These are phyloP conservation scores for Podarcis raffonei DNA, from an alignment of 2,113 vertebrate genomes.

Conservation along the genomic window DNA sequence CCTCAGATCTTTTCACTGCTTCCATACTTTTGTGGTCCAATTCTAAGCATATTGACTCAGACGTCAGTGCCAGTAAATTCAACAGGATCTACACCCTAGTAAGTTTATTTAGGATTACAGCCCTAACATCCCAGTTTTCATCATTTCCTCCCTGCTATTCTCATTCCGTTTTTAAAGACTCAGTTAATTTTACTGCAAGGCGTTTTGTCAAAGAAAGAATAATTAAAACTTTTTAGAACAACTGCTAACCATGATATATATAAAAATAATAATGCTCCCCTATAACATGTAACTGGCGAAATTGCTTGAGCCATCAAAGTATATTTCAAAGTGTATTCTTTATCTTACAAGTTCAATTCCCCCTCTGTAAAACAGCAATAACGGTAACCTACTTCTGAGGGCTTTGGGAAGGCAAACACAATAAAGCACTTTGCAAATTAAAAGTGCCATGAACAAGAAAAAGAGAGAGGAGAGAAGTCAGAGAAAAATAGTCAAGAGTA, in stretches of 20 bases:
- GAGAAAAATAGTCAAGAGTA: not conserved
- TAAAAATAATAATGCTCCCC: too few relatives aligned
- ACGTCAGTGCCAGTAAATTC: not conserved
- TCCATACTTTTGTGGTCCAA: not conserved
- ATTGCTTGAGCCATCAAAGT: not conserved
- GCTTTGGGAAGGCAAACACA: not conserved
- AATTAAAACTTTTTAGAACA: not conserved
- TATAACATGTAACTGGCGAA: constrained; percentile 1
- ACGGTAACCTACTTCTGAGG: not conserved
- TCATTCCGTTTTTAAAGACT: not conserved
- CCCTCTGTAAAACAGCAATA: not conserved
- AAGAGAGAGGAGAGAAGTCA: not conserved
- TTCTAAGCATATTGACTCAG: not conserved
- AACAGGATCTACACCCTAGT: not conserved
- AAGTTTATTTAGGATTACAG: not conserved
- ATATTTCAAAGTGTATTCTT: not conserved
- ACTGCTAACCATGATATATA: not conserved
- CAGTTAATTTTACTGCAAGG: not conserved
- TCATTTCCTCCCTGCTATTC: not conserved
- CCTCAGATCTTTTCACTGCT: too few relatives aligned
- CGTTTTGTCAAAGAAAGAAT: not conserved
- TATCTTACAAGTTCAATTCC: constrained; percentile 1
- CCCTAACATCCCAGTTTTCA: not conserved
- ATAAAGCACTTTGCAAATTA: constrained; percentile 14
- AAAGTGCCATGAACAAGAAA: not conserved